Conservation (phyloP, 2,113 vertebrate species). For the Saimiri boliviensis region DNA sequence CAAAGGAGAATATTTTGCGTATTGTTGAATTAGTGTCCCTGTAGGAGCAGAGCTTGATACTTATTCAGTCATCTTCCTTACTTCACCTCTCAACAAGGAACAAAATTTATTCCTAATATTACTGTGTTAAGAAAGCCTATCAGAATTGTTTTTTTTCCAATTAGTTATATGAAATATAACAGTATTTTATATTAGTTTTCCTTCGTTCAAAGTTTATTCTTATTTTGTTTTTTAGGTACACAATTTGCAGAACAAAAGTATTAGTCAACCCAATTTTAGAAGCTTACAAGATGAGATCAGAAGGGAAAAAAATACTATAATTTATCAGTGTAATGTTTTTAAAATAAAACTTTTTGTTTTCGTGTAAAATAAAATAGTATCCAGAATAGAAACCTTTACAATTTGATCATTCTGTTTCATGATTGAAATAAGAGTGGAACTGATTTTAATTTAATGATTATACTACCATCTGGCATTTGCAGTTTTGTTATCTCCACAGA, state of each 20-base stretch:
- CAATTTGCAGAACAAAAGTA: background rate
- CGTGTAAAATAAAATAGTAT: background rate
- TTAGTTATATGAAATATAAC: background rate
- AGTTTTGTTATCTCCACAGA: slow-evolving; percentile 62
- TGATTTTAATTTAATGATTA: slow-evolving; percentile 59
- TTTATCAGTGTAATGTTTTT: background rate
- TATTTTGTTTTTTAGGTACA: background rate
- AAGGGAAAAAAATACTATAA: background rate
- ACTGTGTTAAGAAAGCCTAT: background rate
- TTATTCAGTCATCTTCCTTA: background rate
- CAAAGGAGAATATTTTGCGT: background rate
- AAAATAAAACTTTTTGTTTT: background rate
- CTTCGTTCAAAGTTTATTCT: background rate
- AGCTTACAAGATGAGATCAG: background rate
- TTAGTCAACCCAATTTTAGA: background rate
- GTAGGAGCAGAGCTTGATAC: background rate
- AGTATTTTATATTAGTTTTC: background rate
- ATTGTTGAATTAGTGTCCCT: background rate
- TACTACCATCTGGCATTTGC: slow-evolving; percentile 55
- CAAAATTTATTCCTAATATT: background rate
- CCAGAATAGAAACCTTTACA: slow-evolving; percentile 1
- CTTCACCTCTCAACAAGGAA: background rate
- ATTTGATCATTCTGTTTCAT: slow-evolving; percentile 48
- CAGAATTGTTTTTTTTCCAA: background rate
- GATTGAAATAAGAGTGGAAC: slow-evolving; percentile 13